Conservation (phyloP, 2,113 vertebrate species). For the Todiramphus chloris region DNA sequence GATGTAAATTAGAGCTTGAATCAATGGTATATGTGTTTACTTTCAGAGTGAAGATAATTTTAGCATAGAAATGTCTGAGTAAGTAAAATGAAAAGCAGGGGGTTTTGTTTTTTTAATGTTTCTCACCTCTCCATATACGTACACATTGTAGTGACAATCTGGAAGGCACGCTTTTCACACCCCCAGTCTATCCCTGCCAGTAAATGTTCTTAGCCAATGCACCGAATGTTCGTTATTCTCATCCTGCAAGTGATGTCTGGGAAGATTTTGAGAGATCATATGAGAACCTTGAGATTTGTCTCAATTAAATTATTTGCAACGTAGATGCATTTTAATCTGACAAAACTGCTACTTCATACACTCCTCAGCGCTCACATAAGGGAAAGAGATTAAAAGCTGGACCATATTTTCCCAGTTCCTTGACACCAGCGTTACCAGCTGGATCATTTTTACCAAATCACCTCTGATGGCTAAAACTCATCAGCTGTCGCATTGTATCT, state of each 20-base stretch:
- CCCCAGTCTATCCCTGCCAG: neutral
- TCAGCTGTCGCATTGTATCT: neutral
- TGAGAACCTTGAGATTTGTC: neutral
- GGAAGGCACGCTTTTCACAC: neutral
- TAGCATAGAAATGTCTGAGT: neutral
- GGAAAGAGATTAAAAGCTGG: neutral
- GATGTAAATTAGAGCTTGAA: neutral
- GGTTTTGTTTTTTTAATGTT: neutral
- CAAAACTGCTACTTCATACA: neutral
- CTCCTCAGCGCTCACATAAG: neutral
- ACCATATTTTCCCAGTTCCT: neutral
- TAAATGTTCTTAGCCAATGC: neutral
- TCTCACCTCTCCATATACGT: neutral
- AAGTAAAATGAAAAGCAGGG: neutral
- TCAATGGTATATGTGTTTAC: neutral
- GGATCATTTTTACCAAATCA: neutral
- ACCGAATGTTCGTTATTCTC: neutral
- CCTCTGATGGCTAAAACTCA: neutral
- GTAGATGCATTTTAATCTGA: neutral
- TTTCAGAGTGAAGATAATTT: neutral
- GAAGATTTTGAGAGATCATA: neutral
- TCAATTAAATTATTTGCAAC: neutral
- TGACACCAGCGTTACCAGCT: neutral
- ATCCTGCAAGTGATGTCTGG: neutral
- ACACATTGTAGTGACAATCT: neutral